Conservation (phyloP, 2,888 invertebrate genomes). For the Pristionchus arcanus region DNA sequence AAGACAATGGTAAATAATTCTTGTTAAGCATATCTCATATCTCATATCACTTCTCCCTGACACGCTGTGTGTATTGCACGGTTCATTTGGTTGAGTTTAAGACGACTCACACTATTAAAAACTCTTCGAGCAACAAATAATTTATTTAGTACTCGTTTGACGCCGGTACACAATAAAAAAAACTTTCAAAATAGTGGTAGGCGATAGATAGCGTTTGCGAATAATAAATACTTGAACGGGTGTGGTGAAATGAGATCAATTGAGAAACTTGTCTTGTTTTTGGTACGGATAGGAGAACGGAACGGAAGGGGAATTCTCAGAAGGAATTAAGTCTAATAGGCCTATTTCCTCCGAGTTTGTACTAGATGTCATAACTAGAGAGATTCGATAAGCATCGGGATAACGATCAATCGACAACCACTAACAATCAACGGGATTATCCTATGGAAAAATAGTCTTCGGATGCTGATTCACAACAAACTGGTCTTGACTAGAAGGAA, state of each 20-base stretch:
- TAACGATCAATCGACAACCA: neutral
- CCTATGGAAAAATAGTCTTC: neutral
- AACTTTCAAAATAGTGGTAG: neutral
- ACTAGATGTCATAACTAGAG: neutral
- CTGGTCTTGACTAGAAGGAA: neutral
- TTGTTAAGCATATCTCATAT: too few species aligned
- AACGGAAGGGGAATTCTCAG: too few species aligned
- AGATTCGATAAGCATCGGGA: neutral
- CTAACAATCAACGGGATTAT: conserved; percentile 30
- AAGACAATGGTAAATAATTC: too few species aligned
- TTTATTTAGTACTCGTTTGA: conserved; percentile 1
- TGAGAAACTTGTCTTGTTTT: conserved; percentile 34
- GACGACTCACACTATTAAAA: too few species aligned
- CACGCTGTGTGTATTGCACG: too few species aligned
- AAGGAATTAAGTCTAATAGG: too few species aligned
- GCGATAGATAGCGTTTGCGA: neutral
- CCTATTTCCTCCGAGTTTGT: neutral
- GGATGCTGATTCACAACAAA: too few species aligned
- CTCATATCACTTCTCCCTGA: too few species aligned
- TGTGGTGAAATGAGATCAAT: neutral
- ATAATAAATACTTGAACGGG: conserved; percentile 7
- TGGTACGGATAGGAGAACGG: conserved; percentile 23
- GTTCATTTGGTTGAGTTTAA: too few species aligned
- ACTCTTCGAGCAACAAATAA: conserved; percentile 37
- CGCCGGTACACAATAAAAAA: neutral